Evolutionary conservation across 2,888 invertebrate genomes (phyloP), one percentile per base, ranked within the genome.

Genomic region (Agonopterix subpropinquella): DNA sequence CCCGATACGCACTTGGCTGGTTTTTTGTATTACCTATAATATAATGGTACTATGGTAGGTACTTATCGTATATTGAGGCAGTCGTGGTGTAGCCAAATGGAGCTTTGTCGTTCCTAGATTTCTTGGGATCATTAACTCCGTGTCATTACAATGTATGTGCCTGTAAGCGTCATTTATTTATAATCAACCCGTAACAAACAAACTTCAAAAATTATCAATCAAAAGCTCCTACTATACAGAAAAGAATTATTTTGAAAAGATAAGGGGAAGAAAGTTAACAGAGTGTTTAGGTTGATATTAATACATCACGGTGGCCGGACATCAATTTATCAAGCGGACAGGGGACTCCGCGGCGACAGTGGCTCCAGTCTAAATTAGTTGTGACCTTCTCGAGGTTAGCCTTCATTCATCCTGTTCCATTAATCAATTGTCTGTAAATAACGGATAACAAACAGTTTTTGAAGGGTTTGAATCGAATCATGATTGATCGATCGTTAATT

Each of bases 241-340:
- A 39, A 39, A 39, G 2, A 39, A 10, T 39, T 39, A 39, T 39
- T 39, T n/a, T n/a, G 39, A 45, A 8, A 41, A 54, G 58, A 56
- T 57, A 55, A 58, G 62, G 61, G 59, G 28, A 28, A 58, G 59
- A 64, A 63, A 71, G 71, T 70, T 68, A 70, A 71, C 65, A 63
- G 57, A 54, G 58, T 68, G 65, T 72, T 70, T 68, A 65, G 68
- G 62, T 62, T 67, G 64, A 67, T 70, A 70, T 71, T 75, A 73
- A 72, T 76, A 70, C 67, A 68, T 73, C 70, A 72, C 54, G 56
- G 58, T 56, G 57, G 66, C 55, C 51, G 62, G 71, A 69, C 72
- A 64, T 70, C 75, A 70, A 77, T 77, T 77, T 74, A 77, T 77
- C 77, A 77, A 65, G 58, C 44, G 58, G 76, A 77, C 74, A 73